Conservation (phyloP, 2,888 invertebrate genomes). For the Eupsilia transversa region DNA sequence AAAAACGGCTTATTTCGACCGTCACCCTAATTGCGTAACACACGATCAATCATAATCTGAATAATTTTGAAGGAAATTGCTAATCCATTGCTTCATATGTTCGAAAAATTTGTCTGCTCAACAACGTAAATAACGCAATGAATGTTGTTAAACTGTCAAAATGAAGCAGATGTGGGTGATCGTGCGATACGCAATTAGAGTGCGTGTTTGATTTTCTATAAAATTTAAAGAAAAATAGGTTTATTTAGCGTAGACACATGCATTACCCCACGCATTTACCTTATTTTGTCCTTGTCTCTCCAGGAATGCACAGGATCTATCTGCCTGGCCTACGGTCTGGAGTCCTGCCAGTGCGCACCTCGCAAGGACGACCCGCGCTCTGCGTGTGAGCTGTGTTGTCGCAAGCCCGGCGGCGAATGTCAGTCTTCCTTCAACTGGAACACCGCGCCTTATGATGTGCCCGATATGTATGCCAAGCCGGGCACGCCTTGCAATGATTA, state of each 20-base stretch:
- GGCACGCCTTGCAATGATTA: slow-evolving; percentile 98
- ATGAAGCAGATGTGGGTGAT: too few relatives aligned
- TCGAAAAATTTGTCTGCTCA: too few relatives aligned
- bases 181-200: too few relatives aligned
- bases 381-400: slow-evolving; percentile 98
- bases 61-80: too few relatives aligned
- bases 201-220: not conserved
- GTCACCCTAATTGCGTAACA: too few relatives aligned
- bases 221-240: not conserved
- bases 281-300: not conserved
- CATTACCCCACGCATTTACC: not conserved
- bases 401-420: slow-evolving; percentile 95
- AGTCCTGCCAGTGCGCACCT: slow-evolving; percentile 98
- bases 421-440: slow-evolving; percentile 98
- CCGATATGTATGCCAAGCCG: slow-evolving; percentile 97
- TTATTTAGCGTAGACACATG: not conserved
- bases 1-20: not conserved
- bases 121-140: too few relatives aligned
- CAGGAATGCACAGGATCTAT: slow-evolving; percentile 99
- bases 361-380: slow-evolving; percentile 95
- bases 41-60: too few relatives aligned
- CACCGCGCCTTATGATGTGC: slow-evolving; percentile 96
- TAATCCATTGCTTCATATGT: too few relatives aligned
- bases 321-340: slow-evolving; percentile 98
- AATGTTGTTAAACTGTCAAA: too few relatives aligned